Evolutionary conservation across 2,113 vertebrate species (phyloP).

Genomic region (Isichthys henryi): DNA sequence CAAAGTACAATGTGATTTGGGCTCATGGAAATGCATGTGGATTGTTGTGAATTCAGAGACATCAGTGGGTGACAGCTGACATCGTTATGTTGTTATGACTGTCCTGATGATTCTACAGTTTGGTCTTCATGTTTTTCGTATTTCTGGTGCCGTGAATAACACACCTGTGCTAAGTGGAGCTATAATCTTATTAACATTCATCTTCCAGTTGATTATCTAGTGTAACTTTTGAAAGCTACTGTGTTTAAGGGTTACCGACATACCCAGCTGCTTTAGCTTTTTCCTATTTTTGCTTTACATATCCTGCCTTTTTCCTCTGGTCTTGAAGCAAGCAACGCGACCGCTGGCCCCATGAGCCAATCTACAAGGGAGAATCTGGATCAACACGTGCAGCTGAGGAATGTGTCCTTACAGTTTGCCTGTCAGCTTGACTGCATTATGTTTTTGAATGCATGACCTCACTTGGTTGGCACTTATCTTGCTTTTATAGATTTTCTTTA

Average conservation of each 20-base stretch:
- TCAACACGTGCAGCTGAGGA: constrained; percentile 9
- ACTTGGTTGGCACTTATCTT: constrained; percentile 17
- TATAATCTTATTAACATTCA: neutral
- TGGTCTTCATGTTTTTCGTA: constrained; percentile 15
- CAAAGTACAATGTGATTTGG: neutral
- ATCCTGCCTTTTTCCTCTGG: constrained; percentile 29
- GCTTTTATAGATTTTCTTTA: neutral
- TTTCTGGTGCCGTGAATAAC: neutral
- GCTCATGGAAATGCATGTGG: neutral
- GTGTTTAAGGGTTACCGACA: neutral
- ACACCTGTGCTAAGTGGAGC: neutral
- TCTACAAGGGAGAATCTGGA: constrained; percentile 14
- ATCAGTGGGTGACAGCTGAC: too few relatives aligned
- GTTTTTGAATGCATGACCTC: constrained; percentile 18
- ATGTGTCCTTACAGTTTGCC: neutral
- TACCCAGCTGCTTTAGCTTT: constrained; percentile 1
- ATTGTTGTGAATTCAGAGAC: constrained; percentile 18
- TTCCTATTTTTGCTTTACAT: constrained; percentile 19
- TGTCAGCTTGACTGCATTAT: constrained; percentile 8
- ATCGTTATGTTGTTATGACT: constrained; percentile 39
- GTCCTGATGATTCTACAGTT: constrained; percentile 43
- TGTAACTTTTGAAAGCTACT: neutral
- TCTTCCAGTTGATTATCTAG: neutral
- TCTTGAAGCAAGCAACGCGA: constrained; percentile 58
- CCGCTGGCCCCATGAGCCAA: constrained; percentile 48